phyloP scores from a whole-genome alignment of 2,888 invertebrate genomes.

The Clusia tigrina region DNA sequence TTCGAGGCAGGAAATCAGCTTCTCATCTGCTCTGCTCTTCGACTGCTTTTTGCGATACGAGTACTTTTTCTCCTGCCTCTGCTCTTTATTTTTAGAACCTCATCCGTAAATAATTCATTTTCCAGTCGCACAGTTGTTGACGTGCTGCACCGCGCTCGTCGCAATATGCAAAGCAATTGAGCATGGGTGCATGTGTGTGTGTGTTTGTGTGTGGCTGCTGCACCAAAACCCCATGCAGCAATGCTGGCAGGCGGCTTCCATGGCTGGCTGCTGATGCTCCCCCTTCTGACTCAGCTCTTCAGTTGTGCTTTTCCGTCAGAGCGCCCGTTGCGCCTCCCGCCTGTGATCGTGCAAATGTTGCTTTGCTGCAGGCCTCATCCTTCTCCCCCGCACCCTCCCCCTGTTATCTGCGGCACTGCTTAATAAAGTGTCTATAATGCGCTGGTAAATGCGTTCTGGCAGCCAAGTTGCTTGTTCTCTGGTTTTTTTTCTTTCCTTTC shows the following conservation, averaged over 20 bases:
- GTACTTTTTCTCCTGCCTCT: no score
- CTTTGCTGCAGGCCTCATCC: no score
- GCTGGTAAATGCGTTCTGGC: background rate
- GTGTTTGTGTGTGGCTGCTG: slow-evolving; percentile 1
- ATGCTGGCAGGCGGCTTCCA: background rate
- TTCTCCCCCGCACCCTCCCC: background rate
- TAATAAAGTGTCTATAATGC: slow-evolving; percentile 8
- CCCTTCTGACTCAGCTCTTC: background rate
- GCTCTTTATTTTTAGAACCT: slow-evolving; percentile 45
- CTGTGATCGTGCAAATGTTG: background rate
- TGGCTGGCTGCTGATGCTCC: background rate
- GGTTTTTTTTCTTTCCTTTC: background rate
- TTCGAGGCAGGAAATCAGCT: background rate
- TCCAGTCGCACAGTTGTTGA: slow-evolving; percentile 54
- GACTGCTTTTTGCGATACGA: no score
- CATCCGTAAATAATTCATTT: slow-evolving; percentile 55
- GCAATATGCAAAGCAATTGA: slow-evolving; percentile 2
- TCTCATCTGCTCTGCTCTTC: no score
- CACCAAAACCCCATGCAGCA: background rate
- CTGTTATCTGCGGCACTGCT: background rate
- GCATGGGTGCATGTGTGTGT: background rate
- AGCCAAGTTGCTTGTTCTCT: background rate
- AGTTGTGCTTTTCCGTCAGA: background rate
- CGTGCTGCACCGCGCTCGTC: slow-evolving; percentile 28
- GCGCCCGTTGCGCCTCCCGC: background rate